Evolutionary conservation across 2,888 invertebrate species (phyloP).

Genomic region (Amblyteles armatorius): DNA sequence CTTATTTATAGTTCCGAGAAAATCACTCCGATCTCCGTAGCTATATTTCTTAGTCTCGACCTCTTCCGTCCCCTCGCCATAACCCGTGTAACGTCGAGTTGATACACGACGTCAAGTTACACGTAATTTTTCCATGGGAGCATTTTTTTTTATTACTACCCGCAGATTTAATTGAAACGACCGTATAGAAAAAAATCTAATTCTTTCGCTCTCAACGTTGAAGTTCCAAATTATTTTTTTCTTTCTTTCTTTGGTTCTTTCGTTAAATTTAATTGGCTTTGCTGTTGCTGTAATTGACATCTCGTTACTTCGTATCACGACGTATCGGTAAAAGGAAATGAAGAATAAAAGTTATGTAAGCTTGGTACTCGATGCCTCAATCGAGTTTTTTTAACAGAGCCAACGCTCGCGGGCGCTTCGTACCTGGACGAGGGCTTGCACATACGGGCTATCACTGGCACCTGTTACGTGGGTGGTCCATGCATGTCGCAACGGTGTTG

Average conservation of each 20-base stretch:
- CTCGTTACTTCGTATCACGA: background rate
- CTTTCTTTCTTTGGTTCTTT: background rate
- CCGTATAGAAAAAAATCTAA: background rate
- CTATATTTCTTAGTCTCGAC: constrained; percentile 5
- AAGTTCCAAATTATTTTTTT: background rate
- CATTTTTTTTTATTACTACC: background rate
- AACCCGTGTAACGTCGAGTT: background rate
- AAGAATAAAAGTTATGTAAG: background rate
- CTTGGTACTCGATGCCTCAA: background rate
- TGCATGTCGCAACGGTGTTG: constrained; percentile 2
- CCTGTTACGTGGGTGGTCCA: constrained; percentile 48
- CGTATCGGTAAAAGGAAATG: background rate
- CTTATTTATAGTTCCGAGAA: constrained; percentile 49
- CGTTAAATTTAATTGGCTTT: background rate
- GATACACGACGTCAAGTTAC: constrained; percentile 8
- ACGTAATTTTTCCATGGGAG: too few relatives aligned
- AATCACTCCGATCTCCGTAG: constrained; percentile 8
- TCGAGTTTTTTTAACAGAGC: background rate
- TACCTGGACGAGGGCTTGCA: background rate
- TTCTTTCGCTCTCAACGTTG: background rate
- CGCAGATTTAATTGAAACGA: background rate
- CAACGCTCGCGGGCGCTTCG: background rate
- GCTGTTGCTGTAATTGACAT: background rate
- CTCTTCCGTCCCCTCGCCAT: constrained; percentile 24
- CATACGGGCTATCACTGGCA: constrained; percentile 46